These are phyloP conservation scores for Mustelus asterias DNA, from an alignment of 2,113 vertebrate genomes.

Conservation along the genomic window DNA sequence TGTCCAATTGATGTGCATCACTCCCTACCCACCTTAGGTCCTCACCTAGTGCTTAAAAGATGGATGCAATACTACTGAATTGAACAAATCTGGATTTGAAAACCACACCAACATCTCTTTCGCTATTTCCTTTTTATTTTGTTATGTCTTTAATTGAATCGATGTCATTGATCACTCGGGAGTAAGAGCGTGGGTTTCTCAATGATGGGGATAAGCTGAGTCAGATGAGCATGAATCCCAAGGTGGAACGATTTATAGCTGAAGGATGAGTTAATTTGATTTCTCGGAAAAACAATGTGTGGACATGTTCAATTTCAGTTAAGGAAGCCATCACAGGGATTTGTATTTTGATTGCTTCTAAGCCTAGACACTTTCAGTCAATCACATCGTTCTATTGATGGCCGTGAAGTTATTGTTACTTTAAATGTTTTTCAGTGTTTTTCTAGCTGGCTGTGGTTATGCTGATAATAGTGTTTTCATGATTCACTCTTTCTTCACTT, in stretches of 20 bases:
- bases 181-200: not conserved
- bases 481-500: not conserved
- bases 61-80: not conserved
- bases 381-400: not conserved
- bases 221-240: conserved; percentile 4
- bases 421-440: not conserved
- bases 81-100: not conserved
- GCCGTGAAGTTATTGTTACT: not conserved
- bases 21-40: not conserved
- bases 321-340: not conserved
- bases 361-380: not conserved
- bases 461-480: not conserved
- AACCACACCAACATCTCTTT: not conserved
- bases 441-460: not conserved
- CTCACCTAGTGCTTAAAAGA: not conserved
- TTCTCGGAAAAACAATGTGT: not conserved
- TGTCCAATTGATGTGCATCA: too few relatives aligned
- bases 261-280: not conserved
- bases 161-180: not conserved
- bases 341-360: not conserved
- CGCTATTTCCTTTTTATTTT: not conserved
- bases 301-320: not conserved
- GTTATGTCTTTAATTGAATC: not conserved
- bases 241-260: not conserved
- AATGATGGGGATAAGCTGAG: not conserved